Conservation (phyloP, 2,113 vertebrate genomes). For the Plecturocebus donacophilus region DNA sequence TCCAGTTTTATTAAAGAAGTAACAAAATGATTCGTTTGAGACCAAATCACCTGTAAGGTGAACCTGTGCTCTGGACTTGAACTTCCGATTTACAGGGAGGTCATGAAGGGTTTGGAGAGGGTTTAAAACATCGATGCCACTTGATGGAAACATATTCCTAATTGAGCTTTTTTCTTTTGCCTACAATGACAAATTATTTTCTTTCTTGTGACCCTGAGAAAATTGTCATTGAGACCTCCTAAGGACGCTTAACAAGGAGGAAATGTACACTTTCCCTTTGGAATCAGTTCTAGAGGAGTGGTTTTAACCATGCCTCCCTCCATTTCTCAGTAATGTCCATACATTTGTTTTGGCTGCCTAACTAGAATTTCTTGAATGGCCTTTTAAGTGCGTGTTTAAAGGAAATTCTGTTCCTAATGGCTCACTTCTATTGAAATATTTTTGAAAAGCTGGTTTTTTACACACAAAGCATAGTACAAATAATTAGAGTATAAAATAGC, state of each 20-base stretch:
- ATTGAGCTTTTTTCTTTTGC: background rate
- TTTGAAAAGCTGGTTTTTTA: background rate
- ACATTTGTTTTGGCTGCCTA: background rate
- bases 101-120: background rate
- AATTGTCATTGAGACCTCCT: background rate
- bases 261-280: background rate
- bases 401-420: background rate
- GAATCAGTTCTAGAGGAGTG: background rate
- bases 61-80: background rate
- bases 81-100: background rate
- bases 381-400: background rate
- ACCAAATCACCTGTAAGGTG: background rate
- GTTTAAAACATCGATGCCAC: background rate
- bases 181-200: background rate
- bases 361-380: background rate
- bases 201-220: background rate
- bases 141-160: background rate
- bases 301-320: background rate
- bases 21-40: background rate
- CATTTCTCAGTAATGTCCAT: background rate
- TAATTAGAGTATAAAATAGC: no score
- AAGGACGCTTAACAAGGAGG: background rate
- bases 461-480: background rate
- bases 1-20: background rate
- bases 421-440: background rate